Evolutionary conservation across 2,113 vertebrate genomes (phyloP).

Genomic region (Aplodontia rufa): DNA sequence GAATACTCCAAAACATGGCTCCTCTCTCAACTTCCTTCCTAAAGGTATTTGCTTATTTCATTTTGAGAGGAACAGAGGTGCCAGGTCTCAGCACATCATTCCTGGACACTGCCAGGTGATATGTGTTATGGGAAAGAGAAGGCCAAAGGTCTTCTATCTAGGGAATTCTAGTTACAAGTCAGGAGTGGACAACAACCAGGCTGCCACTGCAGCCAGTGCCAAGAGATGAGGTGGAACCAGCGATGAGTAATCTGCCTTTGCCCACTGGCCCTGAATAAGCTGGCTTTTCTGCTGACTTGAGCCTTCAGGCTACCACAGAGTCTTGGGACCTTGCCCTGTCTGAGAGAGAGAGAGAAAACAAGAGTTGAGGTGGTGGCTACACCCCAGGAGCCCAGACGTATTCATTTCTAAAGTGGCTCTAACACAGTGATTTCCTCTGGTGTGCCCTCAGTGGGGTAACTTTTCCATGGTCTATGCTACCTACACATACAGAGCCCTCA

Average conservation of each 20-base stretch:
- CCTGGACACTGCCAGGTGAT: too few species aligned
- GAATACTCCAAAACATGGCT: not conserved
- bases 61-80: not conserved
- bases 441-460: too few species aligned
- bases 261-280: not conserved
- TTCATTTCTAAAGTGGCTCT: not conserved
- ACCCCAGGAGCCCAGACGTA: not conserved
- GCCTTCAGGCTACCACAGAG: not conserved
- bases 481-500: not conserved
- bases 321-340: not conserved
- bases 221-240: not conserved
- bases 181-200: not conserved
- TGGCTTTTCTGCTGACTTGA: constrained; percentile 42
- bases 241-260: not conserved
- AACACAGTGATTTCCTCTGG: not conserved
- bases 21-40: not conserved
- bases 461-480: not conserved
- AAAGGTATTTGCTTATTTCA: not conserved
- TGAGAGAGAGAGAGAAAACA: not conserved
- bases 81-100: not conserved
- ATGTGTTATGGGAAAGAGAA: not conserved
- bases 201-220: not conserved
- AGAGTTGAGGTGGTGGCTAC: not conserved
- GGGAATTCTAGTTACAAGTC: not conserved
- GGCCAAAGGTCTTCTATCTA: not conserved